phyloP scores from a whole-genome alignment of 1,140 invertebrate genomes.

The Meteorus sp. region DNA sequence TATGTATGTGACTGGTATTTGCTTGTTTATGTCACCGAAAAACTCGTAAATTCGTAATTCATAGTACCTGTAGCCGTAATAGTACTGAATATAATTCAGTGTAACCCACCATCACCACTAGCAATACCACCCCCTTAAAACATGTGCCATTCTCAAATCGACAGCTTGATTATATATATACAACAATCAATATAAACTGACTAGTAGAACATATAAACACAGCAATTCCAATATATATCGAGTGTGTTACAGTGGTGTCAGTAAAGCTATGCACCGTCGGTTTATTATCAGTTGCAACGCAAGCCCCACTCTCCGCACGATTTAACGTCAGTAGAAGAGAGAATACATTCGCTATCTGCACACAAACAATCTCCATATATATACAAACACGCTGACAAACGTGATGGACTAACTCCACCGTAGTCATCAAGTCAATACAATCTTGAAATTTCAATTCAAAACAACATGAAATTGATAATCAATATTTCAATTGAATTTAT shows the following conservation, averaged over 20 bases:
- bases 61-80: not conserved
- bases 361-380: slow-evolving; percentile 38
- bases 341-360: too few relatives aligned
- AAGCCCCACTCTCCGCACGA: slow-evolving; percentile 37
- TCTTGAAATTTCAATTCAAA: not conserved
- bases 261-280: slow-evolving; percentile 1
- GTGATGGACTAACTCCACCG: slow-evolving; percentile 40
- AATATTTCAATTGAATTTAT: too few relatives aligned
- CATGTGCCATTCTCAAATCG: slow-evolving; percentile 8
- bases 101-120: not conserved
- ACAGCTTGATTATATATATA: slow-evolving; percentile 20
- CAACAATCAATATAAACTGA: slow-evolving; percentile 13
- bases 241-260: not conserved
- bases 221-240: slow-evolving; percentile 8
- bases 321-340: slow-evolving; percentile 38
- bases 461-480: not conserved
- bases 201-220: slow-evolving; percentile 9
- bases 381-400: slow-evolving; percentile 50
- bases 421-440: not conserved
- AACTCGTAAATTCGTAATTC: too few relatives aligned
- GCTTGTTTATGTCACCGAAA: too few relatives aligned
- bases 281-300: slow-evolving; percentile 29
- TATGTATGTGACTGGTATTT: too few relatives aligned
- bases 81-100: not conserved
- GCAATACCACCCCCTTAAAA: not conserved